Conservation (phyloP, 2,797 vertebrate species). For the Lemur catta region DNA sequence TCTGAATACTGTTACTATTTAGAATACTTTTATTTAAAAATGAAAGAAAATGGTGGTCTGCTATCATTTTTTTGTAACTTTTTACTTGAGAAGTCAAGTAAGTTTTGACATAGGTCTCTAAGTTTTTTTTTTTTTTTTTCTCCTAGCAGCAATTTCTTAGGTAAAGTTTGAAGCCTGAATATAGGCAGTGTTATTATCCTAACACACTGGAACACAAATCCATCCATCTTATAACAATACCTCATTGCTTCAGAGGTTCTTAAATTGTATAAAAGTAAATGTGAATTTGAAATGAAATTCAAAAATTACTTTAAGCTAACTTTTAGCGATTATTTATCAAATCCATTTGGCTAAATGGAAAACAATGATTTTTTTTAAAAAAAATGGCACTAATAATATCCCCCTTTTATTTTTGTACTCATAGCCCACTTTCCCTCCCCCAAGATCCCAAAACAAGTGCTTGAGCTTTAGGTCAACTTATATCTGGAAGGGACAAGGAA, state of each 20-base stretch:
- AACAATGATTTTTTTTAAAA: neutral
- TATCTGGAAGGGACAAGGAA: neutral
- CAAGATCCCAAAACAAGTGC: neutral
- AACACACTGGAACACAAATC: slow-evolving; percentile 37
- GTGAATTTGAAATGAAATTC: slow-evolving; percentile 54
- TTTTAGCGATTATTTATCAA: slow-evolving; percentile 46
- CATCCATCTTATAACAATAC: slow-evolving; percentile 39
- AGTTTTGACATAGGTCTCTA: slow-evolving; percentile 62
- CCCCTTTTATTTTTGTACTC: neutral
- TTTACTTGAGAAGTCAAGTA: slow-evolving; percentile 27
- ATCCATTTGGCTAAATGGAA: slow-evolving; percentile 2
- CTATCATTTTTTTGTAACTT: slow-evolving; percentile 7
- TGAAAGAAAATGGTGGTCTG: slow-evolving; percentile 42
- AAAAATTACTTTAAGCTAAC: slow-evolving; percentile 37
- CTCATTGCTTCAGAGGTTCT: slow-evolving; percentile 39
- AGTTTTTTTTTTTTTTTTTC: slow-evolving; percentile 33
- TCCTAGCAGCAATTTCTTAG: slow-evolving; percentile 10
- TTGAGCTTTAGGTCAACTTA: neutral
- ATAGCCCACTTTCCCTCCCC: neutral
- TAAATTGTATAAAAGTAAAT: slow-evolving; percentile 48
- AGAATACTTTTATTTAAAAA: slow-evolving; percentile 47
- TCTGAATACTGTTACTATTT: slow-evolving; percentile 34
- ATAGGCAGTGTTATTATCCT: slow-evolving; percentile 31
- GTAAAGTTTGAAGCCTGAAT: slow-evolving; percentile 40
- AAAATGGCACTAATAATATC: neutral